phyloP scores from a whole-genome alignment of 2,797 vertebrate genomes.

The Gymnocypris eckloni region DNA sequence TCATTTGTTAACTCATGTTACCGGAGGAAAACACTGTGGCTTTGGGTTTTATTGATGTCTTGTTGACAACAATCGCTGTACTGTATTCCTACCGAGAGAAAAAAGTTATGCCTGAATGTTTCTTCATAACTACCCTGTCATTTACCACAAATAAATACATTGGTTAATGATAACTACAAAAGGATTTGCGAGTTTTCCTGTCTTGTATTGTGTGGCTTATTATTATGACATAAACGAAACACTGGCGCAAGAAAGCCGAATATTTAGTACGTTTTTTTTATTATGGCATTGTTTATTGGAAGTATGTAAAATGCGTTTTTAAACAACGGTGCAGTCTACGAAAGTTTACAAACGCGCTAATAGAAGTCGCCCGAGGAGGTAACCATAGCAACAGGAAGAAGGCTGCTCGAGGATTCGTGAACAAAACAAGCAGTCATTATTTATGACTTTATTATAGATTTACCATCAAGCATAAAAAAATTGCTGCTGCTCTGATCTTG shows the following conservation, averaged over 20 bases:
- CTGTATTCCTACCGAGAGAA: constrained; percentile 36
- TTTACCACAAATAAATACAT: constrained; percentile 50
- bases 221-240: background rate
- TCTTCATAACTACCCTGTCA: constrained; percentile 49
- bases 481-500: background rate
- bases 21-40: constrained; percentile 11
- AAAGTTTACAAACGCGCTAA: constrained; percentile 9
- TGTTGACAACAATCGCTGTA: constrained; percentile 34
- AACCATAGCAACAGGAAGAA: constrained; percentile 33
- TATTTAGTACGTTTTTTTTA: background rate
- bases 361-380: background rate
- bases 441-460: background rate
- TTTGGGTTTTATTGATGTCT: constrained; percentile 20
- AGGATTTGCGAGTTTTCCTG: constrained; percentile 30
- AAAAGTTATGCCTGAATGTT: constrained; percentile 53
- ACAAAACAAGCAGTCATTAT: background rate
- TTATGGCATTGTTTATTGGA: background rate
- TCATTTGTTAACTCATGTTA: constrained; percentile 31
- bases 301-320: background rate
- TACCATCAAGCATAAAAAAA: background rate
- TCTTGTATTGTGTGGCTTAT: background rate
- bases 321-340: background rate
- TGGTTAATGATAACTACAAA: constrained; percentile 28
- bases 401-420: background rate
- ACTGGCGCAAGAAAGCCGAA: background rate